Evolutionary conservation across 2,113 vertebrate species (phyloP).

Genomic region (Tragulus kanchil): DNA sequence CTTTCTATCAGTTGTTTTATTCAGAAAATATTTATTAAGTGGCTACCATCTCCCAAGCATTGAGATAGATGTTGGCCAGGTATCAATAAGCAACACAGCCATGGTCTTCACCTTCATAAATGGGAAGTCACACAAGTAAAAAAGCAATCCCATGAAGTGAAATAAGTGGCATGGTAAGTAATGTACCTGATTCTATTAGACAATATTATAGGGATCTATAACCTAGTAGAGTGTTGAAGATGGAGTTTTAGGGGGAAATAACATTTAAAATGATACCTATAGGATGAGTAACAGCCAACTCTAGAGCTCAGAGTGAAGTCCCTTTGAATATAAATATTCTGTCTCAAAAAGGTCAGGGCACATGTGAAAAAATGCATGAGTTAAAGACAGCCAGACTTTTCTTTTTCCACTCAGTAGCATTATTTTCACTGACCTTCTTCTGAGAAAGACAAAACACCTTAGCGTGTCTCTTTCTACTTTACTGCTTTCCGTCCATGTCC

Average conservation of each 20-base stretch:
- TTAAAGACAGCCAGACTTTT: neutral
- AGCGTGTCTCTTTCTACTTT: slow-evolving; percentile 20
- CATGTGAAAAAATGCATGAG: neutral
- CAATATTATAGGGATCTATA: neutral
- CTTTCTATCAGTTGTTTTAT: neutral
- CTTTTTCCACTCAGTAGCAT: neutral
- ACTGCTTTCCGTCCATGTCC: neutral
- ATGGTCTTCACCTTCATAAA: neutral
- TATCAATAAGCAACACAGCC: neutral
- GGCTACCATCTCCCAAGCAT: neutral
- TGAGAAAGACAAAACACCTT: slow-evolving; percentile 26
- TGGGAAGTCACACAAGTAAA: neutral
- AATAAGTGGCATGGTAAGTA: neutral
- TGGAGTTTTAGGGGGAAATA: neutral
- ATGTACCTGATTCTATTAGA: neutral
- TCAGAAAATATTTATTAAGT: neutral
- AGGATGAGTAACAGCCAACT: neutral
- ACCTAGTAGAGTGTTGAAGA: neutral
- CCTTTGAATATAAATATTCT: neutral
- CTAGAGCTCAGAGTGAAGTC: neutral
- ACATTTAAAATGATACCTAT: neutral
- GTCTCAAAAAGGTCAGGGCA: neutral
- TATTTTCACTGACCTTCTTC: slow-evolving; percentile 10
- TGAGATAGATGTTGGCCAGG: neutral
- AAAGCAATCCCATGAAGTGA: neutral